Evolutionary conservation across 2,888 invertebrate species (phyloP).

Genomic region (Drosophila formosana): DNA sequence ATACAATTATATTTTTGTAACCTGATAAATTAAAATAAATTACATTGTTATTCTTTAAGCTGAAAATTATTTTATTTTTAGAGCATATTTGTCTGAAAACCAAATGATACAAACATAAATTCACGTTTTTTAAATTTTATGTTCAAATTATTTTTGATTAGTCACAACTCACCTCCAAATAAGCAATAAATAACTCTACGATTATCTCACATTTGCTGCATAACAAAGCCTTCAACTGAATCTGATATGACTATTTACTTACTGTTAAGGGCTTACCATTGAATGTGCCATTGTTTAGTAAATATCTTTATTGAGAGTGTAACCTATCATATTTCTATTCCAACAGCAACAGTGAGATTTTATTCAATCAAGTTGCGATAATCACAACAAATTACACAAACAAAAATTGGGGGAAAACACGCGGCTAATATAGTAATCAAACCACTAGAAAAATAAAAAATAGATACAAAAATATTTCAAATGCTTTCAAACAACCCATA

Average conservation of each 20-base stretch:
- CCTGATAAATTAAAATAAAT: no score
- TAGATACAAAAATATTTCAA: slow-evolving; percentile 34
- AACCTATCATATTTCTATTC: slow-evolving; percentile 42
- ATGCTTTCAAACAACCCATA: slow-evolving; percentile 50
- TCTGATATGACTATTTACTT: slow-evolving; percentile 24
- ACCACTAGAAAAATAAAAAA: slow-evolving; percentile 50
- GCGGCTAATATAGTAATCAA: slow-evolving; percentile 68
- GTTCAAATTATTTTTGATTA: background rate
- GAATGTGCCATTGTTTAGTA: slow-evolving; percentile 9
- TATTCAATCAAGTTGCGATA: slow-evolving; percentile 53
- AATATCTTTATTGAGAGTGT: slow-evolving; percentile 33
- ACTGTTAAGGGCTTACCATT: slow-evolving; percentile 9
- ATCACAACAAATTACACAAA: slow-evolving; percentile 63
- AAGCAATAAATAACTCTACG: background rate
- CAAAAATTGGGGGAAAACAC: slow-evolving; percentile 31
- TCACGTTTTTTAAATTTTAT: background rate
- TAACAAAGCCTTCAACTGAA: slow-evolving; percentile 12
- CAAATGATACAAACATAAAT: background rate
- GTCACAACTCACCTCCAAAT: slow-evolving; percentile 1
- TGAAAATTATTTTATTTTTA: no score
- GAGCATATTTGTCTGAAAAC: no score
- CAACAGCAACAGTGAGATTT: slow-evolving; percentile 9
- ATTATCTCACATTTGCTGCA: slow-evolving; percentile 10
- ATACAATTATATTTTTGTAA: no score
- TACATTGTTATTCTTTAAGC: no score